Base-by-base conservation (phyloP, 2,113 vertebrate genomes). In the Arenaria interpres region DNA sequence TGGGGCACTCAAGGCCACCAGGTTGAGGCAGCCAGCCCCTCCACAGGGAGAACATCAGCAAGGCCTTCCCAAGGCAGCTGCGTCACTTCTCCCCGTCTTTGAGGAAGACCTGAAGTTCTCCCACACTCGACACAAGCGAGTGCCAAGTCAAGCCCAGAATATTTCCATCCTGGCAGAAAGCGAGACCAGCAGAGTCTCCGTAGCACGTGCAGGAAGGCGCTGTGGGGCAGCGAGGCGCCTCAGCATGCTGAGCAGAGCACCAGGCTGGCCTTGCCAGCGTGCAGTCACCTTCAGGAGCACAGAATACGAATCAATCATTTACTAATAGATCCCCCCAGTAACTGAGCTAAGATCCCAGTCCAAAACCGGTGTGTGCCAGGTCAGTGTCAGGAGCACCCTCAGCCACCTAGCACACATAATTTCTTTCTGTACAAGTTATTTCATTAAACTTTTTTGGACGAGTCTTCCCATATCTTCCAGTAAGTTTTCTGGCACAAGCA, bases 81-180 rank as follows among this genome's bases (percentile, higher is more conserved):
- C 2, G 10, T 0, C 11, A 22, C 33, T 19, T 66, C 32, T 11
- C 25, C 13, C 11, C 23, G 2, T 35, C 59, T 51, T 60, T 39
- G 30, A 46, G 23, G 39, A 67, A 43, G 27, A 25, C 33, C 4
- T 48, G 24, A 68, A 85, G 45, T 16, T 88, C 67, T 53, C 72
- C 59, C 46, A 12, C 1, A 14, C 8, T 32, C 2, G 6, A 53
- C 39, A 79, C 2, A 57, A 6, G 1, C 0, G 0, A 46, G 75
- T 0, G 8, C 11, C 45, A 18, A 14, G 30, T 33, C 25, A 82
- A 74, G 54, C 48, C 88, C 85, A 69, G 74, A 30, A 45, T 39
- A 8, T 3, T 13, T 43, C 50, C 37, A 10, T 3, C 5, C 20
- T 45, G 60, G 20, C 85, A 86, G 73, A 6, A 2, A 39, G 10